Percentiles rank a stretch among this genome's conserved stretches.
phyloP scores from a whole-genome alignment of 2,797 vertebrate genomes.

The Cossypha caffra region DNA sequence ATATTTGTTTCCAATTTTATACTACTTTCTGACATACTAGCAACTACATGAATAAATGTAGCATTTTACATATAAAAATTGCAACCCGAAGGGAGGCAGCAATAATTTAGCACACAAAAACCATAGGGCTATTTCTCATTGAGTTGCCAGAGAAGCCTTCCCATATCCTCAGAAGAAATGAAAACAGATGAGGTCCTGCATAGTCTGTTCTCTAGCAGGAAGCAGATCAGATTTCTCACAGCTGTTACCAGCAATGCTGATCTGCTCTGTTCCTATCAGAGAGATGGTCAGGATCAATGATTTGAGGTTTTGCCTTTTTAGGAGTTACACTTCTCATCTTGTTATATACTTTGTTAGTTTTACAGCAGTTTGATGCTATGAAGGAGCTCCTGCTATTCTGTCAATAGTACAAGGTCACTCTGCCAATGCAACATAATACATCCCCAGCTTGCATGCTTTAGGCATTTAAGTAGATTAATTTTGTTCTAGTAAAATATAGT shows the following conservation, averaged over 20 bases:
- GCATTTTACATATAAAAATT: not conserved
- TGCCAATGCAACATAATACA: not conserved
- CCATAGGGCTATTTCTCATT: not conserved
- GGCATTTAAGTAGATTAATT: not conserved
- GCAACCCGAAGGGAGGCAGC: not conserved
- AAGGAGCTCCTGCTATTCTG: not conserved
- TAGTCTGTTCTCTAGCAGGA: not conserved
- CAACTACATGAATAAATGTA: not conserved
- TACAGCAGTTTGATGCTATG: not conserved
- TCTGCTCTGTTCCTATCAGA: not conserved
- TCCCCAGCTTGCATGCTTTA: not conserved
- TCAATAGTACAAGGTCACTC: not conserved
- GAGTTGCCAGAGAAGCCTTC: not conserved
- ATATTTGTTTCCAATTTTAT: not conserved
- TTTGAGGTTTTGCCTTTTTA: slow-evolving; percentile 24
- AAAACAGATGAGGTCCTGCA: not conserved
- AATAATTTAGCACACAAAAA: not conserved
- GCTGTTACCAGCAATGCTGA: slow-evolving; percentile 6
- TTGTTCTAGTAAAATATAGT: not conserved
- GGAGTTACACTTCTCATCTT: not conserved
- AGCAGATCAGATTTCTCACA: not conserved
- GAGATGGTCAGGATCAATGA: not conserved
- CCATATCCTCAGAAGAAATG: slow-evolving; percentile 6
- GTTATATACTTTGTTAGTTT: slow-evolving; percentile 25
- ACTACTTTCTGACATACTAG: not conserved